Evolutionary conservation across 2,797 vertebrate genomes (phyloP), one percentile per base, ranked within the genome.

Genomic region (Astyanax mexicanus): DNA sequence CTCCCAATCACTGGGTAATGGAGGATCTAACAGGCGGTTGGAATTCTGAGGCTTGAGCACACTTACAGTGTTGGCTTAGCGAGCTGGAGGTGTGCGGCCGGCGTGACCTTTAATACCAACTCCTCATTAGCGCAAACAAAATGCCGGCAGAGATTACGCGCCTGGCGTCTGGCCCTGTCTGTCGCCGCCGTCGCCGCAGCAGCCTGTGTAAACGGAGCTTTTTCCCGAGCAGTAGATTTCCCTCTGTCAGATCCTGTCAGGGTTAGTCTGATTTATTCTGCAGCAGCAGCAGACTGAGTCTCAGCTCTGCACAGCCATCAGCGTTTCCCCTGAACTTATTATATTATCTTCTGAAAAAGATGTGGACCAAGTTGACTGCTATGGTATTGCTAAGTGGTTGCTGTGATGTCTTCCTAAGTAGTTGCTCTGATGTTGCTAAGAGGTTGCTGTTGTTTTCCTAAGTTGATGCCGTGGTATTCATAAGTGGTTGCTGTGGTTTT

Each of bases 111-210:
- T 77, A 52, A 71, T 81, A 80, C 79, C 47, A 68, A 19, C 19
- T 73, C 69, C 74, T 78, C 74, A 80, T 83, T 80, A 80, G 69
- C 19, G 27, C 54, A 77, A 75, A 82, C 80, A 83, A 76, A 79
- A 79, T 75, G 69, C 67, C 68, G 65, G 61, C 23, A 64, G 60
- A 57, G 74, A 77, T 79, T 75, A 78, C 66, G 49, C 45, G 29
- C 69, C 65, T 49, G 62, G 49, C 45, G 29, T 69, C 65, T 49
- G 62, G 42, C 42, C 19, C 40, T 65, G 58, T 69, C 51, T 6
- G 68, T 38, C 68, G 44, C 21, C 45, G 55, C 21, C 51, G 55
- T 42, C 55, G n/a, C 21, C 45, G 55, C 21, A 51, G 55, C 42
- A 55, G n/a, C 72, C 67, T 5, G 35, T 6, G 21, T 27, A 32